phyloP scores from a whole-genome alignment of 2,888 invertebrate genomes.

The Drosophila yooni region DNA sequence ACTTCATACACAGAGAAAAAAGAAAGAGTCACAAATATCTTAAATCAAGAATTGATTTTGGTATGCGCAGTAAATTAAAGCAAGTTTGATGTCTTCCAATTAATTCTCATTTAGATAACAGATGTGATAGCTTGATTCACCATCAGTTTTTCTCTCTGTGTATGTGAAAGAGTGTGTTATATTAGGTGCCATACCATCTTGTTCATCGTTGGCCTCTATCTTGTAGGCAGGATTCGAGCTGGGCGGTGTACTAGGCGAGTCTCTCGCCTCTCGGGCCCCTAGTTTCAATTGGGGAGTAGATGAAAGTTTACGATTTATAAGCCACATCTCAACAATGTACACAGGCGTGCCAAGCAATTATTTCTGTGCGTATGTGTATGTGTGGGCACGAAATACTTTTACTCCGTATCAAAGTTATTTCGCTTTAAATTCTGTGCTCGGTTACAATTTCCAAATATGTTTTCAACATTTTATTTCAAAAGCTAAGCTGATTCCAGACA shows the following conservation, averaged over 20 bases:
- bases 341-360: not conserved
- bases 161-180: not conserved
- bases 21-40: not conserved
- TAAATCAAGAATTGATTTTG: not conserved
- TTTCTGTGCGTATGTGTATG: conserved; percentile 16
- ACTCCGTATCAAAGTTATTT: not conserved
- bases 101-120: not conserved
- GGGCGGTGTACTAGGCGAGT: conserved; percentile 84
- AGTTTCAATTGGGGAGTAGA: conserved; percentile 24
- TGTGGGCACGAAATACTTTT: not conserved
- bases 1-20: not conserved
- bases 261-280: conserved; percentile 84
- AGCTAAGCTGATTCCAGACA: too few relatives aligned
- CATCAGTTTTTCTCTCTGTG: not conserved
- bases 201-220: conserved; percentile 83
- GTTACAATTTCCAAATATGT: not conserved
- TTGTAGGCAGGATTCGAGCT: conserved; percentile 85
- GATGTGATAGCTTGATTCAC: not conserved
- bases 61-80: not conserved
- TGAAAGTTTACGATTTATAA: conserved; percentile 11
- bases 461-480: too few relatives aligned
- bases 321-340: not conserved
- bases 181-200: conserved; percentile 76
- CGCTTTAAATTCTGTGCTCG: not conserved
- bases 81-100: not conserved